These are phyloP conservation scores for Heterodera filipjevi DNA, from an alignment of 2,888 invertebrate species.

Conservation along the genomic window DNA sequence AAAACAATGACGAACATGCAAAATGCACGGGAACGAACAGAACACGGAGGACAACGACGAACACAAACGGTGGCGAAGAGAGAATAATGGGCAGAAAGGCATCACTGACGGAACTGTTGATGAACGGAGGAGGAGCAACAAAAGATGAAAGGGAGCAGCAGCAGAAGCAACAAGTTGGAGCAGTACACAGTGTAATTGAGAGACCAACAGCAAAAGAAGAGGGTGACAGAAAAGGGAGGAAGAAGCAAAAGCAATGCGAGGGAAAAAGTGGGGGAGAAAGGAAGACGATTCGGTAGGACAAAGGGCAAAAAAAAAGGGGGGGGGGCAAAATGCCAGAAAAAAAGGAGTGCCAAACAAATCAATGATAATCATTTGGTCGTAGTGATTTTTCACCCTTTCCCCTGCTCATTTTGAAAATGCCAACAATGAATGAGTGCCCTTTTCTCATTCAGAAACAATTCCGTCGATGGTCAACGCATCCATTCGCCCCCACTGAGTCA, in stretches of 20 bases:
- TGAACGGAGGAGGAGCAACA: not conserved
- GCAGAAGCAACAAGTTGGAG: not conserved
- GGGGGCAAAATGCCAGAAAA: not conserved
- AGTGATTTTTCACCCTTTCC: too few relatives aligned
- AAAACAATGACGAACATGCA: not conserved
- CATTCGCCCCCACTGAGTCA: not conserved
- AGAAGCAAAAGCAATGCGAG: not conserved
- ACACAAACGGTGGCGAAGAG: not conserved
- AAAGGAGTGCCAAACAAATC: not conserved
- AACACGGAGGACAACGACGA: not conserved
- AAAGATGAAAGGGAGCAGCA: not conserved
- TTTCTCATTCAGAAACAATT: not conserved
- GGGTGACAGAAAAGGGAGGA: not conserved
- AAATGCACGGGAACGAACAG: not conserved
- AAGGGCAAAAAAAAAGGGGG: not conserved
- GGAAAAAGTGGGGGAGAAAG: not conserved
- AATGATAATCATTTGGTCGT: too few relatives aligned
- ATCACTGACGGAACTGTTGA: not conserved
- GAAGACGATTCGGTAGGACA: too few relatives aligned
- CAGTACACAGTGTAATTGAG: constrained; percentile 10
- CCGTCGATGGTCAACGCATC: not conserved
- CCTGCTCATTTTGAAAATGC: too few relatives aligned
- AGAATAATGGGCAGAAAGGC: not conserved
- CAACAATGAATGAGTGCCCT: not conserved
- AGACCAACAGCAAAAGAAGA: not conserved